A percentile compares a stretch with the other conserved stretches of the same genome.
Conservation (phyloP, 2,797 vertebrate genomes). For the Masticophis lateralis region DNA sequence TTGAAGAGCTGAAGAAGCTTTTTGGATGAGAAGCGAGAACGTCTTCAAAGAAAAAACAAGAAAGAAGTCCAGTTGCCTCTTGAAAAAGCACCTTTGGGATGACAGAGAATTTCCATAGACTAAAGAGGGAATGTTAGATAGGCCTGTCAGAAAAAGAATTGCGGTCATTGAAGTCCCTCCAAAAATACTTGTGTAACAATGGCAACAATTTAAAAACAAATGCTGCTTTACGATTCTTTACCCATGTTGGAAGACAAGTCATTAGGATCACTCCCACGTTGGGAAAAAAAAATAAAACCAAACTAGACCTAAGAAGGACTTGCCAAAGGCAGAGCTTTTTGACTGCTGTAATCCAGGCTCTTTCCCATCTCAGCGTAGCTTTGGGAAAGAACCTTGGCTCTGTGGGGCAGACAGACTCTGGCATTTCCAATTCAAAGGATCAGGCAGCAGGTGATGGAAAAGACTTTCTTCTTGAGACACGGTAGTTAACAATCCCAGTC, state of each 20-base stretch:
- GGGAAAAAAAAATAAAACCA: not conserved
- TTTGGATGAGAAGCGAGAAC: no score
- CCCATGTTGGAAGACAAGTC: not conserved
- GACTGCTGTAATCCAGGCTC: not conserved
- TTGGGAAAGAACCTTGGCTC: not conserved
- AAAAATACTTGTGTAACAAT: not conserved
- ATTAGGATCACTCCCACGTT: not conserved
- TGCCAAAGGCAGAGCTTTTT: not conserved
- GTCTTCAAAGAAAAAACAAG: no score
- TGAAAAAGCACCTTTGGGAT: not conserved
- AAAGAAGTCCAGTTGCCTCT: no score
- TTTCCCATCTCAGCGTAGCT: not conserved
- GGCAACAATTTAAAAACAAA: not conserved
- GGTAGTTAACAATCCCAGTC: not conserved
- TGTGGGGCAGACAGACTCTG: not conserved
- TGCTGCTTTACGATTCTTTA: not conserved
- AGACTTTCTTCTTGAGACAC: not conserved
- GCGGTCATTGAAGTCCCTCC: not conserved
- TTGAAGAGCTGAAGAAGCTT: no score
- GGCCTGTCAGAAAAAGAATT: not conserved
- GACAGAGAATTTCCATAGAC: not conserved
- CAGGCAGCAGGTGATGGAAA: not conserved
- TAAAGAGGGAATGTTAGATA: not conserved
- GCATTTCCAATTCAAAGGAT: not conserved
- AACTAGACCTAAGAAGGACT: not conserved